Percentiles rank a stretch among this genome's conserved stretches.
phyloP scores from a whole-genome alignment of 2,888 invertebrate species.

The Serripes groenlandicus region DNA sequence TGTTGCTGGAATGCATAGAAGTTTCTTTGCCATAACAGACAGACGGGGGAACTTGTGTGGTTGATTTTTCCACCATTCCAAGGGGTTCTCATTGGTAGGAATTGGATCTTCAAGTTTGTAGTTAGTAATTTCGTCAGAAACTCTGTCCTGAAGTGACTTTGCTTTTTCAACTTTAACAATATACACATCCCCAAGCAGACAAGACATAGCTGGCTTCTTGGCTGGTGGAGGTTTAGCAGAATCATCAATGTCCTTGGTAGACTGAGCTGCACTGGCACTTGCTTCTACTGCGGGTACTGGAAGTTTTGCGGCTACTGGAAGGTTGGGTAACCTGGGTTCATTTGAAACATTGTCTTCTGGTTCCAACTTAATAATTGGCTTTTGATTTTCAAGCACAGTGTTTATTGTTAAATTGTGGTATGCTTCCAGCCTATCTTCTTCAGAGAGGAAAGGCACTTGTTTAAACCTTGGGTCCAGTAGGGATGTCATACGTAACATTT shows the following conservation, averaged over 20 bases:
- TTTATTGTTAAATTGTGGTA: slow-evolving; percentile 31
- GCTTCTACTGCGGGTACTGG: not conserved
- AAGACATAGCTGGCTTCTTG: slow-evolving; percentile 33
- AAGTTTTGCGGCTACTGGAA: not conserved
- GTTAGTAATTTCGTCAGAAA: slow-evolving; percentile 11
- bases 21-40: slow-evolving; percentile 25
- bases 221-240: not conserved
- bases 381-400: not conserved
- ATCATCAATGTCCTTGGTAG: not conserved
- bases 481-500: slow-evolving; percentile 7
- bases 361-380: not conserved
- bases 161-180: slow-evolving; percentile 29
- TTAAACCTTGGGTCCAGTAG: slow-evolving; percentile 47
- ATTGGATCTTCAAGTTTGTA: slow-evolving; percentile 29
- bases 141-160: slow-evolving; percentile 2
- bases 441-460: slow-evolving; percentile 25
- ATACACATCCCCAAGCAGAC: slow-evolving; percentile 36
- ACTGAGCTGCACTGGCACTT: not conserved
- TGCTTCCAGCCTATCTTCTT: slow-evolving; percentile 39
- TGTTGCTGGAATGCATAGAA: slow-evolving; percentile 44
- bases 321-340: not conserved
- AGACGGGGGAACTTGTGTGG: slow-evolving; percentile 27
- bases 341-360: not conserved
- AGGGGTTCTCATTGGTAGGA: slow-evolving; percentile 12
- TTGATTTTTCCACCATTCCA: slow-evolving; percentile 46